Base-by-base conservation (phyloP, 2,113 vertebrate genomes). In the Caretta caretta region DNA sequence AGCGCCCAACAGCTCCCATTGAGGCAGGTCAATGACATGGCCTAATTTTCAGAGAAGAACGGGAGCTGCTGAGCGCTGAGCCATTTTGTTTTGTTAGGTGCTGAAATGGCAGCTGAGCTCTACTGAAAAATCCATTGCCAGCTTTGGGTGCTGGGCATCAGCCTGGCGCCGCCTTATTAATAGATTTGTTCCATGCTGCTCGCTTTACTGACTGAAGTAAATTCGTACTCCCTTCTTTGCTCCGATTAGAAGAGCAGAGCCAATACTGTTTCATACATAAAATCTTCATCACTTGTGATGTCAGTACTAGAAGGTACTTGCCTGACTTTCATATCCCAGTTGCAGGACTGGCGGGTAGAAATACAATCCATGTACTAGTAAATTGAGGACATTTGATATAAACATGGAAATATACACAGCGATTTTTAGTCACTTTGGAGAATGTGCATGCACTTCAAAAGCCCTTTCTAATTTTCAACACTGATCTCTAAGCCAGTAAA, bases 1-100 rank as follows among this genome's bases (percentile, higher is more conserved):
- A 84, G 20, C 42, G 84, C 12, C 14, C 35, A 38, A 17, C 9
- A 6, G 48, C 13, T 9, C 8, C 16, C 14, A 92, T 56, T 35
- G 69, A 72, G n/a, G 8, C n/a, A 72, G 17, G 65, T n/a, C 42
- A 69, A 42, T 75, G 48, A n/a, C 27, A 27, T 24, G 14, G 35
- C n/a, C 69, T 19, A 13, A 29, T 72, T n/a, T 87, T 57, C 76
- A 59, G 27, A 4, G n/a, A 4, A 5, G 82, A 9, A 53, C 9
- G 4, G 72, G 0, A 0, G 0, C n/a, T 75, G 54, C 35, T 0
- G 12, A 2, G 16, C 10, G 56, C 29, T 0, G 12, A 2, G 13
- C 10, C 17, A 48, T 2, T 17, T 6, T 5, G 2, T 19, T 81
- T 53, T 38, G 5, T 88, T 42, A 49, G 46, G 1, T 2, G 31